phyloP scores from a whole-genome alignment of 2,797 vertebrate genomes.

The Melopsittacus undulatus region DNA sequence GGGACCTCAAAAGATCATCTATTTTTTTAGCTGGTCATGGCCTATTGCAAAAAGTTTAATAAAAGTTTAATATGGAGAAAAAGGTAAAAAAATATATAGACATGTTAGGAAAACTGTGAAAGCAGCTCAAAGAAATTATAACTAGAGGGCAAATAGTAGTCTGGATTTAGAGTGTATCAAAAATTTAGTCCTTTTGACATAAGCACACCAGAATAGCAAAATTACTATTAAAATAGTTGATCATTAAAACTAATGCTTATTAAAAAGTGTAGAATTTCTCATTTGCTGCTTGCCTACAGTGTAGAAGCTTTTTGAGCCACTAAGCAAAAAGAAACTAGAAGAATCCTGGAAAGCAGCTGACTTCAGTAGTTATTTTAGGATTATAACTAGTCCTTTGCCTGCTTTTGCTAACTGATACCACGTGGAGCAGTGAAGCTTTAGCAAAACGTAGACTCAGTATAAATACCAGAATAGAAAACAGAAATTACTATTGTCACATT shows the following conservation, averaged over 20 bases:
- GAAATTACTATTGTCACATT: background rate
- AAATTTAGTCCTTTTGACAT: background rate
- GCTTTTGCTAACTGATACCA: constrained; percentile 9
- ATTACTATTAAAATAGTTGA: background rate
- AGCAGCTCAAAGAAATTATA: background rate
- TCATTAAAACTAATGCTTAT: background rate
- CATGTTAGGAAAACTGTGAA: background rate
- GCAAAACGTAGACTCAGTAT: background rate
- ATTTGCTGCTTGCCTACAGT: background rate
- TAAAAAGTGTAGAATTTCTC: constrained; percentile 10
- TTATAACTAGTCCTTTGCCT: background rate
- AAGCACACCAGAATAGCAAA: background rate
- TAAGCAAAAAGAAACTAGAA: background rate
- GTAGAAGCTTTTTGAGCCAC: background rate
- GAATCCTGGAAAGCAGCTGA: background rate
- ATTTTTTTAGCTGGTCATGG: background rate
- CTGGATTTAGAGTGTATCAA: background rate
- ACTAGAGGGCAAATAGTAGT: background rate
- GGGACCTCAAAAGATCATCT: no score
- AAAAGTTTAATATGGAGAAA: background rate
- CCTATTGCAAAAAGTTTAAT: background rate
- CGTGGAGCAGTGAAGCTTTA: background rate
- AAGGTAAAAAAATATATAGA: background rate
- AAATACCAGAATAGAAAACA: background rate
- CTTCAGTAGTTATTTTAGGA: background rate